Base-by-base conservation (phyloP, 2,113 vertebrate species). In the Puma concolor region DNA sequence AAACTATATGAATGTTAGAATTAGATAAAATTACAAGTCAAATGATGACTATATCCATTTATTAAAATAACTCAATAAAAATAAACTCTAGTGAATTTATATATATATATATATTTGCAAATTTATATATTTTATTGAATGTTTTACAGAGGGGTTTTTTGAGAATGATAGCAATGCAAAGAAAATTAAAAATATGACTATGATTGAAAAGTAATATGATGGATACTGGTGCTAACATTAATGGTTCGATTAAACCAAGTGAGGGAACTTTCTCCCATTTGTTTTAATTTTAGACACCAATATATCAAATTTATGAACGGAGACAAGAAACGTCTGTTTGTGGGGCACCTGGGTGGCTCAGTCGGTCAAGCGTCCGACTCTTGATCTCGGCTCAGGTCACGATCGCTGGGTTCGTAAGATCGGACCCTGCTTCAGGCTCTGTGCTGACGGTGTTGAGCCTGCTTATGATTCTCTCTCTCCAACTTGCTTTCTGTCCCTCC, bases 61-160 rank as follows among this genome's bases (percentile, higher is more conserved):
- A 66, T 76, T 44, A 93, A 94, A 91, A 91, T 88, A 88, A 67
- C 57, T 92, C 31, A 88, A 27, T 36, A 91, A 94, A 93, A 97
- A 48, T 81, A 90, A 77, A 91, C 21, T 79, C 31, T 29, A 76
- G n/a, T 19, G 92, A 76, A 86, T 95, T 92, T 92, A 52, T 82
- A 85, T 44, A 81, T 23, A 90, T 44, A 52, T 82, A 88, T 38
- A 81, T 19, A 41, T 41, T 7, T 44, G n/a, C 38, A 86, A 76
- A 86, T 95, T 92, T 92, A 52, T 82, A 88, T 44, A 81, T 23
- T 71, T 80, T 66, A 95, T 21, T 92, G 33, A 94, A 29, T 86
- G 77, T 82, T 85, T 87, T 69, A 84, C 48, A 95, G 67, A 85
- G 52, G 14, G 77, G 21, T 71, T 87, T 79, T 82, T 77, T 64